Evolutionary conservation across 2,888 invertebrate species (phyloP).

Genomic region (Arge pagana): DNA sequence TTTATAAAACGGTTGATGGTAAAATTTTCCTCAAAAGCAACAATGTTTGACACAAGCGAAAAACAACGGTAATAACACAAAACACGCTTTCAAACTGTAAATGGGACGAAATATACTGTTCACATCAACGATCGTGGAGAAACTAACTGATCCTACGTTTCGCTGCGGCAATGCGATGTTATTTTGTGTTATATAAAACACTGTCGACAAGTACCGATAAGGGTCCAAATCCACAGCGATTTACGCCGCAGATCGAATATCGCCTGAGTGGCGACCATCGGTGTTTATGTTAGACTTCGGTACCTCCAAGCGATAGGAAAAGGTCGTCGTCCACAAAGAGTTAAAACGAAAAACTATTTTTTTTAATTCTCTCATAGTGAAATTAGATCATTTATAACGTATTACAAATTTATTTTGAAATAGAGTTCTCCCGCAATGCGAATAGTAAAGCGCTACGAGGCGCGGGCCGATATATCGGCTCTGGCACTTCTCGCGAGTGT

Average conservation of each 20-base stretch:
- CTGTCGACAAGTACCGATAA: conserved; percentile 13
- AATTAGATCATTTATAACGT: conserved; percentile 6
- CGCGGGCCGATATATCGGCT: no score
- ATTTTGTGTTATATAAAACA: conserved; percentile 8
- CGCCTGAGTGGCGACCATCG: neutral
- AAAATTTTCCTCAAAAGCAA: conserved; percentile 22
- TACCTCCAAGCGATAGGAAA: conserved; percentile 13
- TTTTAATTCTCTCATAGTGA: conserved; percentile 1
- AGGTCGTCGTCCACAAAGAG: conserved; percentile 3
- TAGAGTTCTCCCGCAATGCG: conserved; percentile 21
- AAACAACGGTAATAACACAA: conserved; percentile 22
- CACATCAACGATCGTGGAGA: no score
- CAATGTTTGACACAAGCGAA: no score
- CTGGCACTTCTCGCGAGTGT: no score
- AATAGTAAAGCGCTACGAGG: conserved; percentile 19
- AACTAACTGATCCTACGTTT: neutral
- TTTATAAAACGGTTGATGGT: conserved; percentile 12
- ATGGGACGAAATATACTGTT: no score
- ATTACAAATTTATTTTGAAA: neutral
- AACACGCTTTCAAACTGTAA: no score
- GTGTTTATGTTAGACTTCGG: conserved; percentile 10
- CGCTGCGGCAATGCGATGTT: conserved; percentile 12
- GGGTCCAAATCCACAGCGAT: conserved; percentile 10
- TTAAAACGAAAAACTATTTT: conserved; percentile 2
- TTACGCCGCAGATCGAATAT: conserved; percentile 10